Evolutionary conservation across 92 coral and sea anemone species (phyloP).

Genomic region (Epizoanthus fatuus): DNA sequence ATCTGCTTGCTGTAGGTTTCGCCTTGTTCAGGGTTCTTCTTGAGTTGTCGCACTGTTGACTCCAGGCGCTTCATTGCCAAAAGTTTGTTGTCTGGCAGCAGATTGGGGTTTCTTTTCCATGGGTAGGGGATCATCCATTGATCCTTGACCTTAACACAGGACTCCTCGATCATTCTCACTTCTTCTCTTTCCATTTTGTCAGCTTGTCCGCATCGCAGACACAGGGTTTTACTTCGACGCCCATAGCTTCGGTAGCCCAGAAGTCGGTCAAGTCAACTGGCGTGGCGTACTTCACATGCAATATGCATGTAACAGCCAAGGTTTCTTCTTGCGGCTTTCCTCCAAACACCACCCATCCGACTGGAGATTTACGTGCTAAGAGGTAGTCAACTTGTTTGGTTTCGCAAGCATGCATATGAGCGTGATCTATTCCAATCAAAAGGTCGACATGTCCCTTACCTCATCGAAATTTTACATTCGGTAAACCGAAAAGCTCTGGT

Average conservation of each 20-base stretch:
- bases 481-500: conserved; percentile 17
- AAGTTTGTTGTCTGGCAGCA: conserved; percentile 47
- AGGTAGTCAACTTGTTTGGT: conserved; percentile 37
- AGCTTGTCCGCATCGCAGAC: conserved; percentile 39
- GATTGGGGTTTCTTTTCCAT: conserved; percentile 30
- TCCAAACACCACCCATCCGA: conserved; percentile 8
- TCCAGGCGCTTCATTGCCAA: conserved; percentile 19
- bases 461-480: conserved; percentile 23
- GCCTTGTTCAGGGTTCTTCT: background rate
- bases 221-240: conserved; percentile 58
- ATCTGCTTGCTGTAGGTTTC: conserved; percentile 4
- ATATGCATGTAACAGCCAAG: too few species aligned
- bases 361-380: conserved; percentile 62
- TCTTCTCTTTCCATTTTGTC: conserved; percentile 54
- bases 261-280: conserved; percentile 65
- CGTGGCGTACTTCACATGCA: conserved; percentile 11
- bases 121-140: conserved; percentile 31
- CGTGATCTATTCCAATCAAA: conserved; percentile 49
- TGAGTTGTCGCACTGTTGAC: background rate
- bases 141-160: background rate
- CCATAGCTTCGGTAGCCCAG: conserved; percentile 73
- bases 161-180: conserved; percentile 12
- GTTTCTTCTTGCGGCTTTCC: too few species aligned
- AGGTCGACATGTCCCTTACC: conserved; percentile 50
- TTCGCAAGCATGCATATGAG: conserved; percentile 70